Base-by-base conservation (phyloP, 35 echinoderm and acorn worm genomes). In the Patiria miniata region DNA sequence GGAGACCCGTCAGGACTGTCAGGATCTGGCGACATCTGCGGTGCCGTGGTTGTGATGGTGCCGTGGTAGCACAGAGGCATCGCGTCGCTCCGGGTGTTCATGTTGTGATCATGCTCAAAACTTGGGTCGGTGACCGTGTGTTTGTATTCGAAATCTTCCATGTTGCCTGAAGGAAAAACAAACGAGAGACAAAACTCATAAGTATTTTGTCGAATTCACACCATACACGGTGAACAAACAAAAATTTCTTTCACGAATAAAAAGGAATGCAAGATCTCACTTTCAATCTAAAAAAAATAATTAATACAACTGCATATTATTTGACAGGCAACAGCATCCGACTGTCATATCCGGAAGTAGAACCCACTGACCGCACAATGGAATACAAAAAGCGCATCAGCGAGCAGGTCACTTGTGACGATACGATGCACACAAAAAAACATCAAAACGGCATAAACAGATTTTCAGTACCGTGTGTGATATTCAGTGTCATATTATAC, bases 81-180 rank as follows among this genome's bases (percentile, higher is more conserved):
- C 50, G 52, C 19, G 34, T 77, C 73, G 55, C 52, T 91, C 22
- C 44, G 86, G 52, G 77, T 79, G 81, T 97, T 97, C 95, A 97
- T 93, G 85, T 97, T 97, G 61, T 97, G 95, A 79, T 97, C 91
- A 34, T 85, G 78, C 16, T 93, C 95, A 40, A 80, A 97, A n/a
- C 88, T 91, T 37, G 86, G 83, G 53, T 93, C 87, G 7, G 91
- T 85, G 7, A 93, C 84, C 60, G 93, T 91, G 36, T 91, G 95
- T 77, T 97, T 97, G 91, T 87, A 97, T 77, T 97, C 95, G 50
- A 87, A 97, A 40, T 93, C 91, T 40, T 97, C 95, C 85, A 93
- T 97, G 29, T 85, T 87, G 84, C 86, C 93, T 90, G 80, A 78
- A 90, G 33, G 83, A 81, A 37, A 86, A 81, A 95, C 60, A 84